Conservation (phyloP, 2,888 invertebrate genomes). For the Drosophila limbata region DNA sequence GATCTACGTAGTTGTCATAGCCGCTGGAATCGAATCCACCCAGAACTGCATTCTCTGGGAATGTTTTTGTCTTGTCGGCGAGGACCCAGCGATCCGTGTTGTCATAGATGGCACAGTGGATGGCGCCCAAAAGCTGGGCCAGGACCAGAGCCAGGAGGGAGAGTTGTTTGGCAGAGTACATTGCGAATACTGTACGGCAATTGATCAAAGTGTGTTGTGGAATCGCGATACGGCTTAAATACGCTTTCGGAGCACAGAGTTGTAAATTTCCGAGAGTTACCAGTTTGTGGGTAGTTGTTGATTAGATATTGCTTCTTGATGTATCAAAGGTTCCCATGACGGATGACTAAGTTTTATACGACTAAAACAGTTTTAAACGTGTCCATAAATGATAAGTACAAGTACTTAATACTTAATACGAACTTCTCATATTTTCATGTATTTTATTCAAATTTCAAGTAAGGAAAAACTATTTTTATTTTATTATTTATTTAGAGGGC, state of each 20-base stretch:
- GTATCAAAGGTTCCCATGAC: neutral
- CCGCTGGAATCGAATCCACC: slow-evolving; percentile 56
- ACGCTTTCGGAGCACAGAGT: neutral
- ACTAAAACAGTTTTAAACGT: neutral
- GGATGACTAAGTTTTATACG: slow-evolving; percentile 11
- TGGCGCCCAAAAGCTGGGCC: slow-evolving; percentile 38
- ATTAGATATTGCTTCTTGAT: slow-evolving; percentile 11
- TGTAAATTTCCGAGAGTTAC: slow-evolving; percentile 9
- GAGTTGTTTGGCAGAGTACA: slow-evolving; percentile 37
- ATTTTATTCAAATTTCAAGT: neutral
- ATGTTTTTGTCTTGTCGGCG: slow-evolving; percentile 11
- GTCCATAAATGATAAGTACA: neutral
- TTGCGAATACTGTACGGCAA: slow-evolving; percentile 25
- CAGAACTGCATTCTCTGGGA: slow-evolving; percentile 45
- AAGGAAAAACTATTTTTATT: too few species aligned
- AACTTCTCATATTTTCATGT: neutral
- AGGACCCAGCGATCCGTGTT: slow-evolving; percentile 47
- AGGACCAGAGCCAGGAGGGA: slow-evolving; percentile 36
- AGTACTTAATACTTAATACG: neutral
- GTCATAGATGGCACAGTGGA: slow-evolving; percentile 42
- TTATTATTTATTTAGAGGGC: neutral
- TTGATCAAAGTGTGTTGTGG: slow-evolving; percentile 3
- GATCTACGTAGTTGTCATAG: slow-evolving; percentile 59
- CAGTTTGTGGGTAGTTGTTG: neutral
- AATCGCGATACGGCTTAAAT: slow-evolving; percentile 12